Conservation (phyloP, 2,888 invertebrate genomes). For the Saturnia japonica region DNA sequence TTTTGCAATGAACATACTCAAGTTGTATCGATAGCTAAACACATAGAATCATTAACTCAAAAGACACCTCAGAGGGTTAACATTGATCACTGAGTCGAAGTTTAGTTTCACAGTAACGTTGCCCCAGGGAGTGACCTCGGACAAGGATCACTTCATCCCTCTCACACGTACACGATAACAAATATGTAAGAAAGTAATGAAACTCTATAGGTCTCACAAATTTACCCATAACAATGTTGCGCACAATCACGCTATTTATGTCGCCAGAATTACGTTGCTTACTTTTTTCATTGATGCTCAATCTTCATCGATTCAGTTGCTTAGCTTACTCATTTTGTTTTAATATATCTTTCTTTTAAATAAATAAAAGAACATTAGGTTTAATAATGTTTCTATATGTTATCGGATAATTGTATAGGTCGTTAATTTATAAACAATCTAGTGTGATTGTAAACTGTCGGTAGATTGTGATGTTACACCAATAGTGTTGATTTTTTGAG, state of each 20-base stretch:
- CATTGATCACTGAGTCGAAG: slow-evolving; percentile 72
- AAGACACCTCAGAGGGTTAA: slow-evolving; percentile 67
- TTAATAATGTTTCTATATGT: not conserved
- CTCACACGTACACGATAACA: slow-evolving; percentile 54
- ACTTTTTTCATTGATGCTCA: slow-evolving; percentile 42
- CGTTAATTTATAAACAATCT: too few species aligned
- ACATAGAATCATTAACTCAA: slow-evolving; percentile 64
- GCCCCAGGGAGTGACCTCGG: slow-evolving; percentile 63
- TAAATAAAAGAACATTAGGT: not conserved
- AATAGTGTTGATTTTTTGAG: too few species aligned
- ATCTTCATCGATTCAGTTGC: slow-evolving; percentile 45
- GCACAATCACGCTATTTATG: slow-evolving; percentile 61
- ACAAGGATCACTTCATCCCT: slow-evolving; percentile 49
- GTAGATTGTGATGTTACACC: too few species aligned
- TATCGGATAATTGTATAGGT: not conserved
- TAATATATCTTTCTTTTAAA: not conserved
- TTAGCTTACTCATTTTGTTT: not conserved
- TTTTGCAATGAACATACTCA: slow-evolving; percentile 22
- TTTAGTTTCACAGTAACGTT: slow-evolving; percentile 71
- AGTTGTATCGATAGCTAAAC: slow-evolving; percentile 49
- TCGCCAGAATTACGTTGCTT: slow-evolving; percentile 50
- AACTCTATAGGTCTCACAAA: slow-evolving; percentile 56
- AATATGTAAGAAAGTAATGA: slow-evolving; percentile 57
- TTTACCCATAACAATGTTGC: slow-evolving; percentile 65
- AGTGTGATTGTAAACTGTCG: too few species aligned